Evolutionary conservation across 1,140 invertebrate genomes (phyloP).

Genomic region (Neodiprion pinetum): DNA sequence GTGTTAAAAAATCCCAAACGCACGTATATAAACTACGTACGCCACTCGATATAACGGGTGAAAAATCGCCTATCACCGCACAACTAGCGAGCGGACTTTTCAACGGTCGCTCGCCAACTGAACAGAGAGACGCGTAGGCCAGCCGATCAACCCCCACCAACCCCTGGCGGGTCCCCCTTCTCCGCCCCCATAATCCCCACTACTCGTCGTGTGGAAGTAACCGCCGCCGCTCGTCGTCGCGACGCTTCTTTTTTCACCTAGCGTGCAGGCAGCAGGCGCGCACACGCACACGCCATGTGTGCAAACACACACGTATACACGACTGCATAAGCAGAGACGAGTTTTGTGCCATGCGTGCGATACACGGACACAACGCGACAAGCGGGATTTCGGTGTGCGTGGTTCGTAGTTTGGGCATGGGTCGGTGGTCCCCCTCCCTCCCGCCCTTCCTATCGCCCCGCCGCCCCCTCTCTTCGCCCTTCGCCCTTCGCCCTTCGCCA

Average conservation of each 20-base stretch:
- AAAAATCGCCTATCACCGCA: background rate
- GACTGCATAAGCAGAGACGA: background rate
- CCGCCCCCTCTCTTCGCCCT: background rate
- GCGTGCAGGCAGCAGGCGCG: background rate
- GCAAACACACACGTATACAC: background rate
- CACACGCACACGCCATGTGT: too few relatives aligned
- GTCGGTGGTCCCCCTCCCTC: background rate
- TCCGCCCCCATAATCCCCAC: constrained; percentile 32
- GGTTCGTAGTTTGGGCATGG: background rate
- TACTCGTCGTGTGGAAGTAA: constrained; percentile 3
- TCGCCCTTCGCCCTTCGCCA: constrained; percentile 13
- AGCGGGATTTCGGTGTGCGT: background rate
- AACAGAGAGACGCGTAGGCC: constrained; percentile 50
- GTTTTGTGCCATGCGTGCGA: too few relatives aligned
- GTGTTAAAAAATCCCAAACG: too few relatives aligned
- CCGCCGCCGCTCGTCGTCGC: constrained; percentile 17
- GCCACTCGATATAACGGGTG: too few relatives aligned
- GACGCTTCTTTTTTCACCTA: background rate
- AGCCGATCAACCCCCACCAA: background rate
- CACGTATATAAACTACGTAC: too few relatives aligned
- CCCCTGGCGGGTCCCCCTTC: constrained; percentile 41
- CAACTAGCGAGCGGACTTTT: constrained; percentile 39
- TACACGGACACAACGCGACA: too few relatives aligned
- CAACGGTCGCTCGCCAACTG: constrained; percentile 62
- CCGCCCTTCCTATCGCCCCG: background rate